Evolutionary conservation across 2,113 vertebrate species (phyloP).

Genomic region (Raja brachyura): DNA sequence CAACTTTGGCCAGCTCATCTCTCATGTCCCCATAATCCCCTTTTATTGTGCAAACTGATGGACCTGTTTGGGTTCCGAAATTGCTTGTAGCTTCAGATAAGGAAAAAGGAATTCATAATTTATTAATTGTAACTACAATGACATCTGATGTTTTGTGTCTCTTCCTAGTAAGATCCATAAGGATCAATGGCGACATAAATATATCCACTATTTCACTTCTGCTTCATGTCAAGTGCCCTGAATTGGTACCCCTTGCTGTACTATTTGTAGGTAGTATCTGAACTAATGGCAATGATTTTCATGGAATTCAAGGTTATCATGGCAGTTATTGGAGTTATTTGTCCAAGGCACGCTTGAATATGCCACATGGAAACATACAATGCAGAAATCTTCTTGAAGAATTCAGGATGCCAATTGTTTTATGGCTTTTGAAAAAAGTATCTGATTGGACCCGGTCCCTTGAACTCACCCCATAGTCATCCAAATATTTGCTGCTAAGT

Average conservation of each 20-base stretch:
- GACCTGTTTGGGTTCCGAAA: background rate
- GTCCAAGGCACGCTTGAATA: background rate
- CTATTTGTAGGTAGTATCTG: background rate
- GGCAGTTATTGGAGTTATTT: background rate
- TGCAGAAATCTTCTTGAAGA: background rate
- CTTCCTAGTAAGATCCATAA: background rate
- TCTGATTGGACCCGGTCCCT: background rate
- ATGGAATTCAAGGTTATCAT: background rate
- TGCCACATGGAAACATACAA: background rate
- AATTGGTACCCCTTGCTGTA: background rate
- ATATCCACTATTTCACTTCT: background rate
- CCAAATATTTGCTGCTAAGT: background rate
- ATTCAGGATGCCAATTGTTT: too few species aligned
- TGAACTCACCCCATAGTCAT: too few species aligned
- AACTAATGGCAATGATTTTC: background rate
- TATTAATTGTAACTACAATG: background rate
- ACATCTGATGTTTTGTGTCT: background rate
- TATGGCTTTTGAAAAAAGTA: background rate
- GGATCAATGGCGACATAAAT: background rate
- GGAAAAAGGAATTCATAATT: background rate
- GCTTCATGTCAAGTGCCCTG: background rate
- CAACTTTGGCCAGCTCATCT: too few species aligned
- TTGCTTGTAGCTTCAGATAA: background rate
- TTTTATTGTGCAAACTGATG: background rate
- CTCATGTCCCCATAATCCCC: too few species aligned